These are phyloP conservation scores for Amblyopsis hoosieri DNA, from an alignment of 2,797 vertebrate genomes.

Conservation along the genomic window DNA sequence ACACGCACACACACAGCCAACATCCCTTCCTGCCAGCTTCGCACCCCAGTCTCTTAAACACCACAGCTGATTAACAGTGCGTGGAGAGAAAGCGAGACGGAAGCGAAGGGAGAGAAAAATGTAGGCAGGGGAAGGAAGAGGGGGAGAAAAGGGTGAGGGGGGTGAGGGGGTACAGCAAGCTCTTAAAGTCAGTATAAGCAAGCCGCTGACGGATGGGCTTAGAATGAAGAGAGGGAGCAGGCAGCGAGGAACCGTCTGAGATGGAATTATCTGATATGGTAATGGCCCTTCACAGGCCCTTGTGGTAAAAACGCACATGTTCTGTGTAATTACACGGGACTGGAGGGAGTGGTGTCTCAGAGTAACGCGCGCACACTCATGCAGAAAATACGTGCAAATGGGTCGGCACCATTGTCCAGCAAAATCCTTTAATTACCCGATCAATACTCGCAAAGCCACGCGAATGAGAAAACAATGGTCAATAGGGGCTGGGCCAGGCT, in stretches of 20 bases:
- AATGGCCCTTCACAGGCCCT: slow-evolving; percentile 30
- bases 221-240: not conserved
- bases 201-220: not conserved
- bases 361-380: slow-evolving; percentile 2
- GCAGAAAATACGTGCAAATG: slow-evolving; percentile 13
- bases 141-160: not conserved
- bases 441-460: slow-evolving; percentile 62
- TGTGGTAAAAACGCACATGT: slow-evolving; percentile 30
- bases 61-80: slow-evolving; percentile 58
- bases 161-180: not conserved
- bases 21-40: slow-evolving; percentile 33
- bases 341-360: slow-evolving; percentile 21
- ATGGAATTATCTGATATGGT: slow-evolving; percentile 43
- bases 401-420: slow-evolving; percentile 29
- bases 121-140: not conserved
- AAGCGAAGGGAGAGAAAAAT: not conserved
- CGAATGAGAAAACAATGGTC: slow-evolving; percentile 63
- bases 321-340: slow-evolving; percentile 30
- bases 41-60: slow-evolving; percentile 45
- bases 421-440: slow-evolving; percentile 72
- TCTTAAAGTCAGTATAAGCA: not conserved
- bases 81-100: slow-evolving; percentile 21
- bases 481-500: slow-evolving; percentile 44
- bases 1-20: slow-evolving; percentile 2
- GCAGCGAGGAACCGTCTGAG: slow-evolving; percentile 19